Evolutionary conservation across 2,888 invertebrate species (phyloP).

Genomic region (Cerceris ruficornis): DNA sequence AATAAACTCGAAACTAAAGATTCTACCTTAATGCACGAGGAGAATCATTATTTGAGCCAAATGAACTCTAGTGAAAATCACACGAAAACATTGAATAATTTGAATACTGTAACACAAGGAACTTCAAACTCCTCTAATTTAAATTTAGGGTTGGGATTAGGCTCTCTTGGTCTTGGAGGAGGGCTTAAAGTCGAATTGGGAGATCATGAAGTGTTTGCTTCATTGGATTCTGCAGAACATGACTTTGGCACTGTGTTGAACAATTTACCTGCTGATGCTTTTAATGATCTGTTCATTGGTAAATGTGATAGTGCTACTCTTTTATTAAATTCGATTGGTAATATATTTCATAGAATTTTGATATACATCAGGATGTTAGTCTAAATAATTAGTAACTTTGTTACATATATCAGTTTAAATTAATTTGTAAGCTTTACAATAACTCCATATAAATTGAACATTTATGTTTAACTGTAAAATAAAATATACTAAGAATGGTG

Average conservation of each 20-base stretch:
- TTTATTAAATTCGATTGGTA: background rate
- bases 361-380: background rate
- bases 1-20: conserved; percentile 69
- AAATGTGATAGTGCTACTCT: conserved; percentile 61
- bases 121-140: conserved; percentile 72
- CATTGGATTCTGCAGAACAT: conserved; percentile 84
- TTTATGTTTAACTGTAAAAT: no score
- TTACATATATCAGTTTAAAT: no score
- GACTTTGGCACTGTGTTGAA: conserved; percentile 91
- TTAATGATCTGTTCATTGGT: conserved; percentile 92
- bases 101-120: conserved; percentile 72
- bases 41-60: conserved; percentile 67
- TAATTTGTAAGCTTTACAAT: no score
- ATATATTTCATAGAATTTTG: background rate
- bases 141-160: conserved; percentile 76
- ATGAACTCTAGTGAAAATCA: conserved; percentile 71
- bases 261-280: conserved; percentile 91
- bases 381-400: background rate
- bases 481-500: no score
- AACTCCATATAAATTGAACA: no score
- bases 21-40: conserved; percentile 60
- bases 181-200: conserved; percentile 79
- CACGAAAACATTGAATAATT: conserved; percentile 78
- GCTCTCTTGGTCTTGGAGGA: conserved; percentile 73
- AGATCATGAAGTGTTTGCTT: conserved; percentile 80